phyloP scores from a whole-genome alignment of 2,113 vertebrate genomes.

The Callaeas wilsoni region DNA sequence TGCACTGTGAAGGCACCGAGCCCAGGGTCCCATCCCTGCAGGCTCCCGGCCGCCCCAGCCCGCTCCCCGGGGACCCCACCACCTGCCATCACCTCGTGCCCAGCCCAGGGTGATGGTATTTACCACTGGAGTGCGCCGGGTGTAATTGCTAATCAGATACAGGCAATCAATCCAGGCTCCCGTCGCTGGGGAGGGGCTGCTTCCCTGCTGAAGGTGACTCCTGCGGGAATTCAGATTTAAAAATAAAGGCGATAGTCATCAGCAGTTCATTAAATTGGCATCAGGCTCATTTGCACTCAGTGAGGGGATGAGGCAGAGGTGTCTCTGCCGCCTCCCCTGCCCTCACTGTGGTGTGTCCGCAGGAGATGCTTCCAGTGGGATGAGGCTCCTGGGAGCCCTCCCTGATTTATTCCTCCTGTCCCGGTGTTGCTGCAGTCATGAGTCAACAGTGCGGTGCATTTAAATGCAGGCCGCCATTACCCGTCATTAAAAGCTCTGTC shows the following conservation, averaged over 20 bases:
- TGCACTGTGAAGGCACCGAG: accelerated
- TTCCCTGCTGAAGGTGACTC: conserved; percentile 72
- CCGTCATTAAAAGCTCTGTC: conserved; percentile 14
- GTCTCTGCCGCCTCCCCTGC: not conserved
- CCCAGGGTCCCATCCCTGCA: not conserved
- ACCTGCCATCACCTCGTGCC: not conserved
- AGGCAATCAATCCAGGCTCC: conserved; percentile 61
- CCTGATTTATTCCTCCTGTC: not conserved
- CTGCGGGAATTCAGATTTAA: conserved; percentile 62
- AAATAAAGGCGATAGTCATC: conserved; percentile 43
- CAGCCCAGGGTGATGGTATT: not conserved
- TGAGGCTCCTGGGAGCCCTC: not conserved
- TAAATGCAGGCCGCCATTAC: not conserved
- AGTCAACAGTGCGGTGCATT: not conserved
- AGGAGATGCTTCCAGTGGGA: not conserved
- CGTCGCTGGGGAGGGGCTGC: not conserved
- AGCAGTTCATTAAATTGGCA: conserved; percentile 38
- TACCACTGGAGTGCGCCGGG: not conserved
- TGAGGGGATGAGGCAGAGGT: not conserved
- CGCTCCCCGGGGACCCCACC: not conserved
- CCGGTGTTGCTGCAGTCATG: not conserved
- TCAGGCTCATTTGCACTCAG: not conserved
- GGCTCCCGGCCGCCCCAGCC: accelerated
- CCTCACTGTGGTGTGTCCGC: accelerated
- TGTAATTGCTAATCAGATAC: conserved; percentile 72